Conservation (phyloP, 2,797 vertebrate genomes). For the Eleutherodactylus coqui region DNA sequence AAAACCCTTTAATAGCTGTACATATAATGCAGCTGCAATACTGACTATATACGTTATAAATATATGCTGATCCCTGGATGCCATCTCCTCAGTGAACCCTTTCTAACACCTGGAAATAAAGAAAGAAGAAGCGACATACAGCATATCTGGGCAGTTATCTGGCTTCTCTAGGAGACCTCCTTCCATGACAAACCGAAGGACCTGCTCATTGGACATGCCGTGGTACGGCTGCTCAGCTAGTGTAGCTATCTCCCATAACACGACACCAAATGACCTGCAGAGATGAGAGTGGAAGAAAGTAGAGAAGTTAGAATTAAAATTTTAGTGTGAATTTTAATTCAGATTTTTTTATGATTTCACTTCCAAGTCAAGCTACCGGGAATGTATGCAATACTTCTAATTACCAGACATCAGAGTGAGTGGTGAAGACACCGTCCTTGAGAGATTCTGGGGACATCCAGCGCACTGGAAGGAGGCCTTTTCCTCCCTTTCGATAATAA, state of each 20-base stretch:
- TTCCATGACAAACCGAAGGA: conserved; percentile 98
- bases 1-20: neutral
- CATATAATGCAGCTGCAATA: neutral
- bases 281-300: neutral
- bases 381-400: neutral
- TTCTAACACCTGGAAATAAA: neutral
- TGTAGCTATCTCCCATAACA: conserved; percentile 97
- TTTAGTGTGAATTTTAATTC: neutral
- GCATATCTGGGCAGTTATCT: conserved; percentile 97
- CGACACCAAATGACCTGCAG: conserved; percentile 88
- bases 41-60: neutral
- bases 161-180: conserved; percentile 97
- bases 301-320: neutral
- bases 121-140: conserved; percentile 77
- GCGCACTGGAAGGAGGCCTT: conserved; percentile 96
- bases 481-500: conserved; percentile 98
- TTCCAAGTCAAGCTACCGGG: neutral
- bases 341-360: neutral
- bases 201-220: conserved; percentile 98
- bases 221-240: conserved; percentile 97
- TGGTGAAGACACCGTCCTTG: conserved; percentile 98
- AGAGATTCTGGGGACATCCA: conserved; percentile 99
- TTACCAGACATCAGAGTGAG: conserved; percentile 98
- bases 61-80: neutral
- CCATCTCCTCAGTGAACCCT: neutral